Base-by-base conservation (phyloP, 2,113 vertebrate species). In the Colius striatus region DNA sequence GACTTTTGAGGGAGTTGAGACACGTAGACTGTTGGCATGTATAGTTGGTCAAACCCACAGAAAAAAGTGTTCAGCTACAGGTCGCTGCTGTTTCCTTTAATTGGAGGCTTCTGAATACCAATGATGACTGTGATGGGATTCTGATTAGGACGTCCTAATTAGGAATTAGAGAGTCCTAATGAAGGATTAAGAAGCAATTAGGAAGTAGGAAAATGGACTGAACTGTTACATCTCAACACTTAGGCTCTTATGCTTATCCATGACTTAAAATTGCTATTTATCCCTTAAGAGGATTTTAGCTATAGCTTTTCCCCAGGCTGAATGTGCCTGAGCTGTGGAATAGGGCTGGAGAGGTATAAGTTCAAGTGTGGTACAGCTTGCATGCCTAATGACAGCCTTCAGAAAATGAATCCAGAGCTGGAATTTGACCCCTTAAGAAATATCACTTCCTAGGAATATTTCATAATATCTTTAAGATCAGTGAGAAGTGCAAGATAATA, bases 261-360 rank as follows among this genome's bases (percentile, higher is more conserved):
- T 89, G 76, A 92, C 50, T 96, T 95, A 90, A 96, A 87, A 93
- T 84, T 89, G 76, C 65, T 81, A 45, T 80, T 95, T 88, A 95
- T 90, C 85, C 63, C 48, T 30, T 84, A 95, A 95, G 93, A 94
- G 82, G 94, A 95, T 96, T 91, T 84, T 67, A 82, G 87, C 38
- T 85, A 91, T 60, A 92, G 83, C 70, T 87, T 91, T 84, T 89
- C 70, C 80, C n/a, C 41, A 75, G 87, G 83, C 68, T 86, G 73
- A 94, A 67, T 23, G 61, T 1, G 30, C 10, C 48, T 60, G 48
- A 91, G 78, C 55, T 51, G 27, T 67, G 73, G 85, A 80, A 90
- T 5, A 93, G 57, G 48, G 11, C 19, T 78, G 38, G 79, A 53
- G 86, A 87, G 41, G 27, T 84, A 77, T 50, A 70, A 90, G 43